phyloP scores from a whole-genome alignment of 2,113 vertebrate genomes.

The Ictidomys tridecemlineatus region DNA sequence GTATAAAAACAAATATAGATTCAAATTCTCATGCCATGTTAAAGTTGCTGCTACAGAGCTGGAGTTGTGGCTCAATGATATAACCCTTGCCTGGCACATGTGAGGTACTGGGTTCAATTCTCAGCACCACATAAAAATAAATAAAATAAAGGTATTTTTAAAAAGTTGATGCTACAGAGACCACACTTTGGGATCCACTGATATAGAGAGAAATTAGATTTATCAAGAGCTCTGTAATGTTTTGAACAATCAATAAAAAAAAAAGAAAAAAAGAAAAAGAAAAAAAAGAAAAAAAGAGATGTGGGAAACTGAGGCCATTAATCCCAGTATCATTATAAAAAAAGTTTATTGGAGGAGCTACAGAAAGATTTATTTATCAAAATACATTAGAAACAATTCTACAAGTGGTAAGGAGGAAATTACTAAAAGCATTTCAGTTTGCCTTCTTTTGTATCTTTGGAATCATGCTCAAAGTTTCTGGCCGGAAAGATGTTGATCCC shows the following conservation, averaged over 20 bases:
- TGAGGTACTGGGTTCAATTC: no score
- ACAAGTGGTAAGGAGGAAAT: not conserved
- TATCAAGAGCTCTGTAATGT: no score
- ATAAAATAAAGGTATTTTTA: no score
- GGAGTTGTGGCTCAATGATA: no score
- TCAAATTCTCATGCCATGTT: not conserved
- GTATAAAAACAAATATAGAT: not conserved
- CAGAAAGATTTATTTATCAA: not conserved
- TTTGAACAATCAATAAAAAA: no score
- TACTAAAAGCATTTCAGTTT: conserved; percentile 21
- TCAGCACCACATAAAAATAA: no score
- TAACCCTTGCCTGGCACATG: no score
- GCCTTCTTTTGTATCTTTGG: conserved; percentile 17
- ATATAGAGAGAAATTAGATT: not conserved
- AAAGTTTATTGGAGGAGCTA: not conserved
- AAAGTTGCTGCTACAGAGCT: not conserved
- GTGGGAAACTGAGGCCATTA: not conserved
- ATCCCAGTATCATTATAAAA: not conserved
- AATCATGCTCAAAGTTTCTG: conserved; percentile 27
- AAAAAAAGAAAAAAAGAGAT: not conserved
- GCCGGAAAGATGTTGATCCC: not conserved
- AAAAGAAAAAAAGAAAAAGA: no score
- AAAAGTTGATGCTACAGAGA: not conserved
- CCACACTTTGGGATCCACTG: not conserved
- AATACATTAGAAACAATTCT: not conserved